phyloP scores from a whole-genome alignment of 1,140 invertebrate species.

The Acarapis woodi region DNA sequence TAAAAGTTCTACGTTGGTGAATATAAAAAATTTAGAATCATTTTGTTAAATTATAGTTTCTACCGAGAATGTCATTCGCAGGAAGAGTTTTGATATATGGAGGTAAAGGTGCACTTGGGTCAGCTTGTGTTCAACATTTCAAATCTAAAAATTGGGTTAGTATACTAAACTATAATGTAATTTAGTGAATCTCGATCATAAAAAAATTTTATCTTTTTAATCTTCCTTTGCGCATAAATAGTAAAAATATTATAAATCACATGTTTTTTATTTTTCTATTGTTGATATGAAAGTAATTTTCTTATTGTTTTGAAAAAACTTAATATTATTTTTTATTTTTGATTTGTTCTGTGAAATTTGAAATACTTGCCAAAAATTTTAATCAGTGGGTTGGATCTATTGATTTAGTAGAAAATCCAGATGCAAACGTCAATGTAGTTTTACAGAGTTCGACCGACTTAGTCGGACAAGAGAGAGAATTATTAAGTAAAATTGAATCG shows the following conservation, averaged over 20 bases:
- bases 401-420: conserved; percentile 31
- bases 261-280: not conserved
- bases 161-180: conserved; percentile 3
- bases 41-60: not conserved
- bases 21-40: not conserved
- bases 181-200: no score
- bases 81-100: conserved; percentile 65
- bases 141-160: conserved; percentile 63
- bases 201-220: no score
- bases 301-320: not conserved
- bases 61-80: conserved; percentile 9
- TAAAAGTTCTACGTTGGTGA: not conserved
- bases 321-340: not conserved
- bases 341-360: not conserved
- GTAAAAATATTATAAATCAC: not conserved
- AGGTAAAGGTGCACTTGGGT: conserved; percentile 71
- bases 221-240: no score
- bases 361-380: not conserved
- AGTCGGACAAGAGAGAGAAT: conserved; percentile 32
- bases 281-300: not conserved
- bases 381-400: conserved; percentile 70
- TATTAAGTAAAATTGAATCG: conserved; percentile 13
- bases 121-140: conserved; percentile 50
- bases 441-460: conserved; percentile 36
- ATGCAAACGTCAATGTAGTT: conserved; percentile 63